Conservation (phyloP, 2,888 invertebrate species). For the Leptopilina drosophilae region DNA sequence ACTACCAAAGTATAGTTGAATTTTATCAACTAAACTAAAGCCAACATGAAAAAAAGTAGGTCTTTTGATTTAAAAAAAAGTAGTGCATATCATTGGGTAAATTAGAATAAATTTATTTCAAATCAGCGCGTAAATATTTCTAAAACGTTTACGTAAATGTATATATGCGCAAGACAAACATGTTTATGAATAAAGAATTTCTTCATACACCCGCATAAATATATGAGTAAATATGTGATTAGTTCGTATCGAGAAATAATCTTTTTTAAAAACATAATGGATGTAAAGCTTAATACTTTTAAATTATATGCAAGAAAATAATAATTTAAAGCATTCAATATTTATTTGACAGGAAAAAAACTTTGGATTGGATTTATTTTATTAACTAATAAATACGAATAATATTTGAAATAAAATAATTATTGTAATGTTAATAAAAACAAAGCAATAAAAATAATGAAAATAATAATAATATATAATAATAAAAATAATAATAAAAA, state of each 20-base stretch:
- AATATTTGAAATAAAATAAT: too few relatives aligned
- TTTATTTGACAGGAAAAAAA: too few relatives aligned
- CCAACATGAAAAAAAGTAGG: conserved; percentile 11
- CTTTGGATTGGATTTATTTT: too few relatives aligned
- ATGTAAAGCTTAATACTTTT: background rate
- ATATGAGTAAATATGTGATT: background rate
- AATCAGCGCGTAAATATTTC: conserved; percentile 1
- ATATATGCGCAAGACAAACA: background rate
- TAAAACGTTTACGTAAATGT: conserved; percentile 2
- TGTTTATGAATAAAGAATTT: background rate
- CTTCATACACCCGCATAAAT: background rate
- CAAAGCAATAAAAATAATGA: too few relatives aligned
- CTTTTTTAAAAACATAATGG: background rate
- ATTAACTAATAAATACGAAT: too few relatives aligned
- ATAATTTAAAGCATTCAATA: too few relatives aligned
- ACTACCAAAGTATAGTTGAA: background rate
- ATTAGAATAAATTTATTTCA: conserved; percentile 25
- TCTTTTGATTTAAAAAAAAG: background rate
- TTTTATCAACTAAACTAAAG: background rate
- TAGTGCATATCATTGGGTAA: background rate
- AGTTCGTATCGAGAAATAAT: background rate
- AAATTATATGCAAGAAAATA: background rate
- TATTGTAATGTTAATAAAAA: too few relatives aligned
- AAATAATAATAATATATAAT: too few relatives aligned
- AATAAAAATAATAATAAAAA: too few relatives aligned